Conservation (phyloP, 2,113 vertebrate species). For the Amazona guildingii region DNA sequence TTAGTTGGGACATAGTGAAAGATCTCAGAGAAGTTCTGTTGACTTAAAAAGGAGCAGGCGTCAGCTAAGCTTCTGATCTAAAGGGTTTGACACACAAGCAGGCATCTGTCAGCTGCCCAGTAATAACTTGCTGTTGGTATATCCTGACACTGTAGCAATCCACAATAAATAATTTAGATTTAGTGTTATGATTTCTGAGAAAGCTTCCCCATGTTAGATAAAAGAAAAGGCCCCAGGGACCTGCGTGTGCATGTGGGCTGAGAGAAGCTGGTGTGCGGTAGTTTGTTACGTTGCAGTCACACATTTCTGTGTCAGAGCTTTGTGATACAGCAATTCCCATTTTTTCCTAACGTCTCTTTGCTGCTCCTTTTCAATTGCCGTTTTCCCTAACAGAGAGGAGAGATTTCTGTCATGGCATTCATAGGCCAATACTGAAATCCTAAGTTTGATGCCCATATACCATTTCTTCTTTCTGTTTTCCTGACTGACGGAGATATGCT, state of each 20-base stretch:
- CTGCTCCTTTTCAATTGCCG: background rate
- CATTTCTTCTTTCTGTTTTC: background rate
- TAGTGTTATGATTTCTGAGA: background rate
- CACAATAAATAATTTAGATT: background rate
- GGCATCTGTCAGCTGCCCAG: background rate
- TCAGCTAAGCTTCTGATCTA: background rate
- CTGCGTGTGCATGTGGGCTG: background rate
- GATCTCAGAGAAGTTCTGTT: background rate
- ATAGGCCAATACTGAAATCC: background rate
- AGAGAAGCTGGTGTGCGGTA: background rate
- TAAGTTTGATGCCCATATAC: background rate
- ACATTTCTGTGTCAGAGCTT: background rate
- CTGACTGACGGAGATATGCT: background rate
- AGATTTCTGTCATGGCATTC: background rate
- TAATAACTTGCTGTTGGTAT: background rate
- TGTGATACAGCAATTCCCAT: background rate
- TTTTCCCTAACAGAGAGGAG: background rate
- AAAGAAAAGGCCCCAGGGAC: background rate
- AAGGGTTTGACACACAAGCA: background rate
- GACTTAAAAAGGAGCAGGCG: background rate
- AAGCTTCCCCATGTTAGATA: background rate
- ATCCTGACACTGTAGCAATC: background rate
- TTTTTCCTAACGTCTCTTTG: background rate
- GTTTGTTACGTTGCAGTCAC: background rate
- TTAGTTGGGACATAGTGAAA: background rate